Evolutionary conservation across 2,888 invertebrate genomes (phyloP).

Genomic region (Eupelmus urozonus): DNA sequence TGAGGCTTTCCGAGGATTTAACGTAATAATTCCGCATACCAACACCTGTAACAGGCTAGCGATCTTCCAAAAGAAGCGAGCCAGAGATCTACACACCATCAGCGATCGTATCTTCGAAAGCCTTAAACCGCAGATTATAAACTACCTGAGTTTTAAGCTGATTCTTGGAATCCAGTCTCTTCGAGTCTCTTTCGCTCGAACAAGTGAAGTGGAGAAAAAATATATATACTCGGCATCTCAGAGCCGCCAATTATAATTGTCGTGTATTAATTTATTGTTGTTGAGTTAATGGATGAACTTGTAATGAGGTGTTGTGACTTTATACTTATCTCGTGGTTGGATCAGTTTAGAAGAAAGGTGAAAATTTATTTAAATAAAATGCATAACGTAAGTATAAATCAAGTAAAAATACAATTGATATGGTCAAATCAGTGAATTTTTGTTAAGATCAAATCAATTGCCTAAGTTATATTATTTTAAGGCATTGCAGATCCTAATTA

Average conservation of each 20-base stretch:
- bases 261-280: conserved; percentile 38
- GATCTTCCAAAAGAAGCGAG: conserved; percentile 62
- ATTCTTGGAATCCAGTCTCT: conserved; percentile 70
- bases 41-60: conserved; percentile 68
- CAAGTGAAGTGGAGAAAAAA: conserved; percentile 25
- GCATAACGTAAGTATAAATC: no score
- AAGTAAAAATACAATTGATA: no score
- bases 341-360: no score
- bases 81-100: conserved; percentile 52
- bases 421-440: no score
- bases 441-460: no score
- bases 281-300: not conserved
- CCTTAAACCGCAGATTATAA: conserved; percentile 73
- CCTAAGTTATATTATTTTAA: no score
- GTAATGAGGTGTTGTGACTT: no score
- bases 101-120: conserved; percentile 72
- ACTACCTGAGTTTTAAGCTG: conserved; percentile 72
- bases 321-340: no score
- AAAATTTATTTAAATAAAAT: no score
- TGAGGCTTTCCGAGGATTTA: conserved; percentile 65
- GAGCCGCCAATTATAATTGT: conserved; percentile 26
- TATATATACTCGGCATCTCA: not conserved
- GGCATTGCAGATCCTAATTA: no score
- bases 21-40: conserved; percentile 73
- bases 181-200: conserved; percentile 54